Evolutionary conservation across 2,797 vertebrate genomes (phyloP).

Genomic region (Dendrocincla tyrannina): DNA sequence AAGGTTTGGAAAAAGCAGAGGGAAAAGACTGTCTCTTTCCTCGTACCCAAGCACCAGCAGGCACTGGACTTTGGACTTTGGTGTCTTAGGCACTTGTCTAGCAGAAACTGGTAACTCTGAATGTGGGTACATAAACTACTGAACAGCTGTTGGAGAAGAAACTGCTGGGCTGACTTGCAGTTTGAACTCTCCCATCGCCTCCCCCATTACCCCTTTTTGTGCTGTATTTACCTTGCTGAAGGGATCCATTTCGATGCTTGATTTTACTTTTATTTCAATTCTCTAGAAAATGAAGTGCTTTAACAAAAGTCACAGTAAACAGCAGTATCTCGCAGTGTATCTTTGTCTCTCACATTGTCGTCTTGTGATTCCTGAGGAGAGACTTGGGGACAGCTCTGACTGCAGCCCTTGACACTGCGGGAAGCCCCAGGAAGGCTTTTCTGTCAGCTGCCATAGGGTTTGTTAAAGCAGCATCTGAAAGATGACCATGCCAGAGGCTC

Average conservation of each 20-base stretch:
- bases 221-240: not conserved
- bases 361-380: not conserved
- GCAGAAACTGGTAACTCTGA: not conserved
- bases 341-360: not conserved
- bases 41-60: not conserved
- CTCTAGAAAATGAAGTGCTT: not conserved
- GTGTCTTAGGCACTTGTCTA: not conserved
- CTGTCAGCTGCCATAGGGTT: not conserved
- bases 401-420: accelerated
- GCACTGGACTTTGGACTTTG: accelerated
- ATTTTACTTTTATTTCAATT: slow-evolving; percentile 35
- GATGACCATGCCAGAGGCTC: not conserved
- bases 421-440: not conserved
- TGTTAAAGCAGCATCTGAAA: not conserved
- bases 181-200: not conserved
- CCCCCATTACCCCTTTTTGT: not conserved
- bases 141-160: too few species aligned
- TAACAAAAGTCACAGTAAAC: not conserved
- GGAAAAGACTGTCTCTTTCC: not conserved
- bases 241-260: not conserved
- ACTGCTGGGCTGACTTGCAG: too few species aligned
- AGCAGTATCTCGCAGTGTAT: not conserved
- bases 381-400: not conserved
- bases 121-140: accelerated
- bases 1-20: not conserved